phyloP scores from a whole-genome alignment of 1,140 invertebrate genomes.

The Hormaphis cornu region DNA sequence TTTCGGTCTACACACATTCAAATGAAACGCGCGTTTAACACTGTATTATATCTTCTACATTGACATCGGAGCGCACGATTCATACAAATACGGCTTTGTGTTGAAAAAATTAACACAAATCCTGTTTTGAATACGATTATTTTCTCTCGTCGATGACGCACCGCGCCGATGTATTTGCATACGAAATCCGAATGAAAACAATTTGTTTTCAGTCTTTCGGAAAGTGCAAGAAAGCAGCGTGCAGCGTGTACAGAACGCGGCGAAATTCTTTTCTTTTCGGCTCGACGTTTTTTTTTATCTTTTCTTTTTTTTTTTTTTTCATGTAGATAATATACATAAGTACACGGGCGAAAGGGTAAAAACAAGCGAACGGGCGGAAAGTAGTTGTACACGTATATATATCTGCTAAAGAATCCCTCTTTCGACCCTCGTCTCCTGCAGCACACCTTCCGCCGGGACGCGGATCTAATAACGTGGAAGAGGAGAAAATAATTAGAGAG shows the following conservation, averaged over 20 bases:
- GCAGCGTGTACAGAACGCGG: background rate
- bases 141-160: background rate
- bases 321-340: background rate
- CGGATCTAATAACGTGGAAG: constrained; percentile 12
- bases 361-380: background rate
- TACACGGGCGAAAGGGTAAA: no score
- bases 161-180: background rate
- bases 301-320: background rate
- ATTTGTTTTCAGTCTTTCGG: constrained; percentile 1
- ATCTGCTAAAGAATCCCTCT: constrained; percentile 24
- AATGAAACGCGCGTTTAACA: no score
- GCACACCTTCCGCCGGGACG: background rate
- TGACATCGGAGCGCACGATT: constrained; percentile 1
- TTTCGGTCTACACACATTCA: no score
- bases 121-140: constrained; percentile 11
- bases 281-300: background rate
- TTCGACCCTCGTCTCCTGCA: background rate
- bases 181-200: background rate
- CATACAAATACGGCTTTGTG: background rate
- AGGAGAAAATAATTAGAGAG: constrained; percentile 32
- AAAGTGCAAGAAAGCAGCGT: background rate
- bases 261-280: constrained; percentile 7
- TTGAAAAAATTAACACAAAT: constrained; percentile 12
- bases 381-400: no score
- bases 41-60: no score